These are phyloP conservation scores for Linhomoeus sp. DNA, from an alignment of 2,888 invertebrate genomes.

Conservation along the genomic window DNA sequence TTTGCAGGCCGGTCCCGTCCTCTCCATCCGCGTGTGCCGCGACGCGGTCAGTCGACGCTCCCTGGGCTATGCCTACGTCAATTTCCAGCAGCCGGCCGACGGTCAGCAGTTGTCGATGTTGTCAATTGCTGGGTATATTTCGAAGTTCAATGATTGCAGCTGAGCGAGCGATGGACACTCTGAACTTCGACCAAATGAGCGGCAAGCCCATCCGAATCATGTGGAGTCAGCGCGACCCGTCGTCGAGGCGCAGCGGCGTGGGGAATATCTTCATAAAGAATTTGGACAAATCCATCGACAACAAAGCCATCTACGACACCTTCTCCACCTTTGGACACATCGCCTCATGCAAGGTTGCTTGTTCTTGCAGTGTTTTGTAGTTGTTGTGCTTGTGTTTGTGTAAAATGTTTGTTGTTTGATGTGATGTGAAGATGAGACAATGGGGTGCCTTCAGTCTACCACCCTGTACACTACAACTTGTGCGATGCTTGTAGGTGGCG, in stretches of 20 bases:
- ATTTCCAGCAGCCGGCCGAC: slow-evolving; percentile 97
- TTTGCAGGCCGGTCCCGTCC: slow-evolving; percentile 89
- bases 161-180: slow-evolving; percentile 93
- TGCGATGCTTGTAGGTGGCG: slow-evolving; percentile 27
- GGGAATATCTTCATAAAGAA: slow-evolving; percentile 99
- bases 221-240: slow-evolving; percentile 99
- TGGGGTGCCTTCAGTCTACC: too few relatives aligned
- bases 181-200: slow-evolving; percentile 96
- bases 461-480: too few relatives aligned
- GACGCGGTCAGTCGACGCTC: slow-evolving; percentile 93
- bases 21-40: slow-evolving; percentile 94
- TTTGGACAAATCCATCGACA: slow-evolving; percentile 89
- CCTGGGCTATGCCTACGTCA: slow-evolving; percentile 97
- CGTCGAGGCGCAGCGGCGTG: slow-evolving; percentile 87
- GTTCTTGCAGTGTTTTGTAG: neutral
- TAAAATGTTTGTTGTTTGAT: too few relatives aligned
- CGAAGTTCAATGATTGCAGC: too few relatives aligned
- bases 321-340: slow-evolving; percentile 98
- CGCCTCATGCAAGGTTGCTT: slow-evolving; percentile 68
- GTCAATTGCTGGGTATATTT: too few relatives aligned
- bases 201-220: slow-evolving; percentile 95
- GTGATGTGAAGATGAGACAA: too few relatives aligned
- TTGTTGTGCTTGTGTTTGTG: too few relatives aligned
- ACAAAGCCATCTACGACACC: slow-evolving; percentile 97
- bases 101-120: too few relatives aligned